phyloP scores from a whole-genome alignment of 2,888 invertebrate genomes.

The Spatulosminthurus flaviceps region DNA sequence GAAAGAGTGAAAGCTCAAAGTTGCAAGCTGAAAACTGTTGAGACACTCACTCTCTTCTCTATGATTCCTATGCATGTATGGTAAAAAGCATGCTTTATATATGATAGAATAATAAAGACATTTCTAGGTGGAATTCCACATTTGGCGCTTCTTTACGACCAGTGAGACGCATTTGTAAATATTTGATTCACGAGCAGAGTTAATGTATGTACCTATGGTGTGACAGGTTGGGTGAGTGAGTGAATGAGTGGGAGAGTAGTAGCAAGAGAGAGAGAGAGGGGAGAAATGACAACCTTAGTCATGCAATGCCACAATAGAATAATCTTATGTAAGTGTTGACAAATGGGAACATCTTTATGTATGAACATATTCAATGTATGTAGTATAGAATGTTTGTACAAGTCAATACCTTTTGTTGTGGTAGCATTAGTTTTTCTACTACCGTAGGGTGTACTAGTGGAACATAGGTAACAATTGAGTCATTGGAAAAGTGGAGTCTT shows the following conservation, averaged over 20 bases:
- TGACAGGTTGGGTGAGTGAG: not conserved
- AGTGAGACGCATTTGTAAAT: constrained; percentile 14
- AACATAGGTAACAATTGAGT: too few relatives aligned
- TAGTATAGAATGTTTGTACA: too few relatives aligned
- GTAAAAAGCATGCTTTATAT: too few relatives aligned
- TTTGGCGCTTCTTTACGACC: constrained; percentile 14
- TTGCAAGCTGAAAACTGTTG: not conserved
- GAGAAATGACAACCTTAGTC: not conserved
- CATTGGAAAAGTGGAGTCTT: too few relatives aligned
- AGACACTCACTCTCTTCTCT: not conserved
- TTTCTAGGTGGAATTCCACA: not conserved
- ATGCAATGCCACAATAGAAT: not conserved
- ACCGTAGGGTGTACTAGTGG: too few relatives aligned
- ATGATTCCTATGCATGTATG: too few relatives aligned
- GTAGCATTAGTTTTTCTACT: too few relatives aligned
- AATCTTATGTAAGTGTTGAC: not conserved
- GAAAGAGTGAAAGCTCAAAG: not conserved
- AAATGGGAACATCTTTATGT: not conserved
- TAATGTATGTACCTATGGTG: constrained; percentile 9
- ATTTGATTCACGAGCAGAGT: constrained; percentile 5
- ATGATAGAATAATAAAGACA: not conserved
- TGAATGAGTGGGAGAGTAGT: too few relatives aligned
- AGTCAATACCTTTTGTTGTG: too few relatives aligned
- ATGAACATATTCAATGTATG: too few relatives aligned
- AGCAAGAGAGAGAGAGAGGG: too few relatives aligned